Conservation (phyloP, 2,888 invertebrate genomes). For the Erannis defoliaria region DNA sequence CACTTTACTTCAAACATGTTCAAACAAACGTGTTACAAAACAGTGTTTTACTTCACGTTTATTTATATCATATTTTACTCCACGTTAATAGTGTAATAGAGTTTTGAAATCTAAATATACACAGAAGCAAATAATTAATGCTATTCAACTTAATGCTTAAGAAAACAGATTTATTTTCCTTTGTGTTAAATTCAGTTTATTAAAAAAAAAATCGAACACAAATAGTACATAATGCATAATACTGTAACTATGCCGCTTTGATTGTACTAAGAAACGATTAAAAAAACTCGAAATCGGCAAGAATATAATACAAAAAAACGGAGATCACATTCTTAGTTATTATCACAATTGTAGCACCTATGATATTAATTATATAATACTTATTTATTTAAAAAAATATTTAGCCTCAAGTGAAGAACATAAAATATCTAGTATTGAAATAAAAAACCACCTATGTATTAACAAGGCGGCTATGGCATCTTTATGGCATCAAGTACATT, state of each 20-base stretch:
- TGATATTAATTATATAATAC: constrained; percentile 24
- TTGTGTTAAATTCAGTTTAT: constrained; percentile 25
- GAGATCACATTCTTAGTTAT: constrained; percentile 64
- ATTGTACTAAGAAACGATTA: constrained; percentile 59
- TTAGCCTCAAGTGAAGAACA: neutral
- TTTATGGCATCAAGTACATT: too few relatives aligned
- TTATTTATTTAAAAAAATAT: neutral
- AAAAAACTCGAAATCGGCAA: constrained; percentile 60
- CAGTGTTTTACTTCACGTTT: too few relatives aligned
- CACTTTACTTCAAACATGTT: too few relatives aligned
- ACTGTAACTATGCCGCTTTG: constrained; percentile 58
- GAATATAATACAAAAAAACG: constrained; percentile 56
- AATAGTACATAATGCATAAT: constrained; percentile 54
- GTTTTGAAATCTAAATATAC: too few relatives aligned
- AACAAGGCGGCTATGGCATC: too few relatives aligned
- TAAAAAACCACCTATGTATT: too few relatives aligned
- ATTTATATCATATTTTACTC: too few relatives aligned
- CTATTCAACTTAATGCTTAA: too few relatives aligned
- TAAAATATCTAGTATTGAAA: neutral
- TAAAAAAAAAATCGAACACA: constrained; percentile 64
- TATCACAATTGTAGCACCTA: constrained; percentile 70
- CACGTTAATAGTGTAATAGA: too few relatives aligned
- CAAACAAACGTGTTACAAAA: too few relatives aligned
- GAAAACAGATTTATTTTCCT: too few relatives aligned
- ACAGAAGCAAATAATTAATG: too few relatives aligned